Conservation (phyloP, 2,113 vertebrate genomes). For the Antechinus flavipes region DNA sequence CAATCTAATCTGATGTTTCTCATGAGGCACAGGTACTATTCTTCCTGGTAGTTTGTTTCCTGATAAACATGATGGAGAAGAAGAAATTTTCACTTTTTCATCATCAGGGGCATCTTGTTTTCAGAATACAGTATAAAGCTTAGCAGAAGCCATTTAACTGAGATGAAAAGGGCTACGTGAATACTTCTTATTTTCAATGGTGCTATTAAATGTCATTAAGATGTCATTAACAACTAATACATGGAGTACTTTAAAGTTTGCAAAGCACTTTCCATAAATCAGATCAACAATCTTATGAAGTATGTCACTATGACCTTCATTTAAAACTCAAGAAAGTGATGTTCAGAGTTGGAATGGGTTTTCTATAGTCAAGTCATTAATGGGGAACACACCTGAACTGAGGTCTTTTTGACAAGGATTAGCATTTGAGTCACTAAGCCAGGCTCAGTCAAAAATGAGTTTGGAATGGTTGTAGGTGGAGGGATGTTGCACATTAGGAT, state of each 20-base stretch:
- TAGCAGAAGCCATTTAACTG: neutral
- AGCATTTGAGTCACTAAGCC: slow-evolving; percentile 22
- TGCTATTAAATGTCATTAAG: neutral
- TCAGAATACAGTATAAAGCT: neutral
- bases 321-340: neutral
- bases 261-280: neutral
- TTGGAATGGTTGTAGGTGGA: slow-evolving; percentile 45
- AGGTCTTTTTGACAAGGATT: neutral
- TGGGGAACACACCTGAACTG: neutral
- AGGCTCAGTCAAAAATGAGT: slow-evolving; percentile 11
- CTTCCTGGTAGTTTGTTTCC: neutral
- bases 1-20: neutral
- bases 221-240: neutral
- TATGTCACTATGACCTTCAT: neutral
- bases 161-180: neutral
- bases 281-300: neutral
- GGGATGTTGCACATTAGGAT: slow-evolving; percentile 47
- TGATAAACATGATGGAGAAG: neutral
- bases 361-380: neutral
- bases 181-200: neutral
- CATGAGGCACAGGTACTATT: neutral
- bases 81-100: neutral
- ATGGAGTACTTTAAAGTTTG: neutral
- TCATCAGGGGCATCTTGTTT: neutral
- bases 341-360: neutral